Evolutionary conservation across 2,113 vertebrate genomes (phyloP), one percentile per base, ranked within the genome.

Genomic region (Turnix velox): DNA sequence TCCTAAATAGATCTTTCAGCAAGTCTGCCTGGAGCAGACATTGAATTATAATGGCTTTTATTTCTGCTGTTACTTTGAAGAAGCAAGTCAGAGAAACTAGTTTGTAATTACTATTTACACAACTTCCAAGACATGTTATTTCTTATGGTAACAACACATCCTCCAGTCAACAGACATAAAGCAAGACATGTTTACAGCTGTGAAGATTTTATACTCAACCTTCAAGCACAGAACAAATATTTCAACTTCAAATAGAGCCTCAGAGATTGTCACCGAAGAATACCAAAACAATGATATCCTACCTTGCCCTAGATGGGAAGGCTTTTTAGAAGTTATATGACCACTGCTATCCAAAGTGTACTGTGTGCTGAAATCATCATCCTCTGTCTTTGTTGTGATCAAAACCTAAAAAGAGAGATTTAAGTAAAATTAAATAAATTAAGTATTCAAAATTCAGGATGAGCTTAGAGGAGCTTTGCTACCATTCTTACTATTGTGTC

Each of bases 271-370:
- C 52, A 37, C 37, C 57, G 20, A 3, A 6, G 62, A 91, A 23
- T 14, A 46, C 16, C 18, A 51, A 28, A 84, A 69, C 7, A 67
- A n/a, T 3, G 24, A 89, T 39, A 74, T 54, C 96, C 94, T 97
- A 98, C 99, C 99, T 98, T 98, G 98, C 63, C 98, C 98, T 39
- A 99, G 97, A 95, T 99, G 98, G 88, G 98, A 99, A 37, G 99
- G 99, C 90, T 98, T 99, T 92, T 98, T 98, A 69, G 98, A 98
- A 84, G 98, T 96, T 89, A 99, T 69, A 43, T 93, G 96, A 12
- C 99, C 99, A 6, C 85, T 98, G 87, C 81, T 89, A 96, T 99
- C 98, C 61, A 99, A 97, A 37, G 94, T 92, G 96, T 99, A 99
- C 31, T 99, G 98, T 62, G 96, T 94, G 96, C 98, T 98, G 90